A percentile compares a stretch with the other conserved stretches of the same genome.
phyloP scores from a whole-genome alignment of 2,113 vertebrate species.

The Pristiophorus japonicus region DNA sequence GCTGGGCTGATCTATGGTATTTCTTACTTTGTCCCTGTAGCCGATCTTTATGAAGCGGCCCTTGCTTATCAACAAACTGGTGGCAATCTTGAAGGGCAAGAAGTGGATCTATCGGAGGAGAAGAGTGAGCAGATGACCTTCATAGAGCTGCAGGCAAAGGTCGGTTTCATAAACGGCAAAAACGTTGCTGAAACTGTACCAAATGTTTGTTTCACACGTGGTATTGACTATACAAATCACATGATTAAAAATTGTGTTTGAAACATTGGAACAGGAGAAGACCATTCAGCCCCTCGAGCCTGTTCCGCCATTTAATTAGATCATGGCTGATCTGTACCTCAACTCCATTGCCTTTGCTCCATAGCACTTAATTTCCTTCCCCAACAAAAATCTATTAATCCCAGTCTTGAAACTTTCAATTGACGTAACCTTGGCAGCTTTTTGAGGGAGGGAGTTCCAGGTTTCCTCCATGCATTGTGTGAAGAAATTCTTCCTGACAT shows the following conservation, averaged over 20 bases:
- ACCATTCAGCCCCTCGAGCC: not conserved
- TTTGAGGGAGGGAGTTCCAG: no score
- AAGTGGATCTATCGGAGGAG: not conserved
- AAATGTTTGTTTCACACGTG: not conserved
- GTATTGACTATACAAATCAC: not conserved
- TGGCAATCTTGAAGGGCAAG: not conserved
- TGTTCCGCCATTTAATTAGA: not conserved
- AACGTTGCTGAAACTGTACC: not conserved
- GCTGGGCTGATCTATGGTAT: not conserved
- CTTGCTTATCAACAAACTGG: conserved; percentile 19
- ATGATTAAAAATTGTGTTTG: no score
- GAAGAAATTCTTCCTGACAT: no score
- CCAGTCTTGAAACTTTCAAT: no score
- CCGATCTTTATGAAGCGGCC: conserved; percentile 25
- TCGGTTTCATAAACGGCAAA: not conserved
- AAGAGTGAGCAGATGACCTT: conserved; percentile 24
- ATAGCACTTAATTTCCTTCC: no score
- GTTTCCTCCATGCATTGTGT: no score
- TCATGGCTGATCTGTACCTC: not conserved
- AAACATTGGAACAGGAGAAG: not conserved
- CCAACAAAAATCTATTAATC: no score
- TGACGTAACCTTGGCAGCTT: no score
- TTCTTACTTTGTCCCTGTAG: not conserved
- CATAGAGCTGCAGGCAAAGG: conserved; percentile 21
- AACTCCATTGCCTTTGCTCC: no score